Evolutionary conservation across 2,797 vertebrate species (phyloP), one percentile per base, ranked within the genome.

Genomic region (Phataginus tricuspis): DNA sequence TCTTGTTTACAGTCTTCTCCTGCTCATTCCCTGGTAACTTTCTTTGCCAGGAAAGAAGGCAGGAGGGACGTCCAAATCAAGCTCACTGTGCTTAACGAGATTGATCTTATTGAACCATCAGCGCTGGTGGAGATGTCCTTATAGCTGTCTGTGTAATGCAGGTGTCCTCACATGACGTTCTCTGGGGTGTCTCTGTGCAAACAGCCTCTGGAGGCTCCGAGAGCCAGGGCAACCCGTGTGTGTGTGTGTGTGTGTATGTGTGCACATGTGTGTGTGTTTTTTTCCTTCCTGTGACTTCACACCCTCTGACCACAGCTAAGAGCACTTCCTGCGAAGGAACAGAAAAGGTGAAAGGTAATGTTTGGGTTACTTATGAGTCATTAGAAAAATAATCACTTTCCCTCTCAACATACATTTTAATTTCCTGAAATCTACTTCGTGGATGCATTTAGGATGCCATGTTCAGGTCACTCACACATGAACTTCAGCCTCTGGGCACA

Each of bases 351-450:
- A 86, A 91, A 93, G n/a, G 9, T 25, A 14, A 37, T n/a, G 92
- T 88, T 69, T 37, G 91, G 91, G 29, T 39, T 39, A 68, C 77
- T 87, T 63, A 9, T 37, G 39, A 89, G 92, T 79, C 51, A 63
- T 94, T 10, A 4, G 1, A 78, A 87, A 93, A 97, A 95, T 95
- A 27, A 49, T 80, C 68, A 5, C 53, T 89, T 87, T 87, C 75
- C 64, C 37, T 86, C 79, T 95, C 23, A 0, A 14, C n/a, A 69
- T 37, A 51, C 21, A 15, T 59, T 96, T 75, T 53, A 92, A 91
- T 94, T 68, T 96, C 79, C 93, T 96, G 96, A 92, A 92, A 96
- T 83, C 63, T 69, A 72, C 63, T 94, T 94, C 94, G 80, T 78
- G 68, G 89, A 53, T 96, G 79, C 0, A 1, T 78, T 55, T 59